A percentile compares a stretch with the other conserved stretches of the same genome.
These are phyloP conservation scores for Macrocentrus cingulum DNA, from an alignment of 1,140 invertebrate genomes.

Conservation along the genomic window DNA sequence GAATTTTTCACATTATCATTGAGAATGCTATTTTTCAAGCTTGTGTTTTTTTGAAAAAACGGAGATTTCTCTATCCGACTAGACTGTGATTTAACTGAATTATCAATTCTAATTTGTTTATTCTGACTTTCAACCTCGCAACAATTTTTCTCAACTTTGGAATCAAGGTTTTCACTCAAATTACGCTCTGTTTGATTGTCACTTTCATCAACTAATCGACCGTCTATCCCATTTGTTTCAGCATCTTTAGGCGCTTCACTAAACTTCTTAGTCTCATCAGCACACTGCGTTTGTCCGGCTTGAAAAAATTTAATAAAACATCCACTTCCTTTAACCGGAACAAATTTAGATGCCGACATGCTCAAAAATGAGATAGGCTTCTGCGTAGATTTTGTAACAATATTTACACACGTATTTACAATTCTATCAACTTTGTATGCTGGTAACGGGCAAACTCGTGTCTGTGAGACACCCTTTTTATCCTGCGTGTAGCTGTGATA, in stretches of 20 bases:
- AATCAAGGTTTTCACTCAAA: conserved; percentile 39
- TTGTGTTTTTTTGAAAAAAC: not conserved
- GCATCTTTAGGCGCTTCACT: no score
- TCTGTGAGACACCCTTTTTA: conserved; percentile 64
- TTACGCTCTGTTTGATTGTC: not conserved
- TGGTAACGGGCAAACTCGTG: conserved; percentile 61
- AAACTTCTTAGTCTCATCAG: conserved; percentile 43
- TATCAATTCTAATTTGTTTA: no score
- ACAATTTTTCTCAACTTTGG: no score
- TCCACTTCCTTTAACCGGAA: conserved; percentile 63
- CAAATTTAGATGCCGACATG: conserved; percentile 79
- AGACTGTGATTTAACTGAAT: no score
- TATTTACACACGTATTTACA: conserved; percentile 60
- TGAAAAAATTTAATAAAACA: conserved; percentile 67
- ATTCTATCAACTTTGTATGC: conserved; percentile 66
- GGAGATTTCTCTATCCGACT: not conserved
- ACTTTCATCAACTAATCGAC: no score
- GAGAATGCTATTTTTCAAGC: not conserved
- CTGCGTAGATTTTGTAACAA: conserved; percentile 64
- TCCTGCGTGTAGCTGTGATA: conserved; percentile 64
- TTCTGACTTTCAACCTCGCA: no score
- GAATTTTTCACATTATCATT: conserved; percentile 19
- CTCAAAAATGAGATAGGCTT: conserved; percentile 71
- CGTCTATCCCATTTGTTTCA: no score
- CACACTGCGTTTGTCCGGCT: conserved; percentile 48